A percentile compares a stretch with the other conserved stretches of the same genome.
These are phyloP conservation scores for Syrista parreyssii DNA, from an alignment of 2,888 invertebrate genomes.

Conservation along the genomic window DNA sequence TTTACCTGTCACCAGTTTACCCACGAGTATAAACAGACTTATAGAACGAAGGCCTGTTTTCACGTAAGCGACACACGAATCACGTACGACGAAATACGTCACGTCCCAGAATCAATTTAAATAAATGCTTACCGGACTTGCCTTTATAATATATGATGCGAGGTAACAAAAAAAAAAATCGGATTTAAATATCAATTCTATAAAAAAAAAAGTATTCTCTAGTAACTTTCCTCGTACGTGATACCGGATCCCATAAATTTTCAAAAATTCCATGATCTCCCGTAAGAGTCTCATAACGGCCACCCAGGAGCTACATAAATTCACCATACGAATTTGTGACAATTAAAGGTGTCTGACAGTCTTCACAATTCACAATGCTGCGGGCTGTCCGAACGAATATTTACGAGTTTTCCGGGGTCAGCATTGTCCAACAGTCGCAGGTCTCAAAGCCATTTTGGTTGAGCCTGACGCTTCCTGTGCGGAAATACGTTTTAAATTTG, in stretches of 20 bases:
- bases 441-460: neutral
- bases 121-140: neutral
- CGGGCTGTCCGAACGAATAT: slow-evolving; percentile 39
- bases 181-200: neutral
- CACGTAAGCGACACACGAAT: neutral
- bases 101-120: neutral
- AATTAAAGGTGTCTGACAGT: slow-evolving; percentile 38
- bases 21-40: neutral
- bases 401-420: slow-evolving; percentile 41
- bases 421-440: slow-evolving; percentile 38
- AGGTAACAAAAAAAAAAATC: neutral
- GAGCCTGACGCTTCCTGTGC: slow-evolving; percentile 21
- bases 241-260: neutral
- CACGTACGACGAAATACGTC: neutral
- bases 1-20: neutral
- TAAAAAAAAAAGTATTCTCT: neutral
- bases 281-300: slow-evolving; percentile 18
- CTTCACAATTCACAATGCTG: slow-evolving; percentile 17
- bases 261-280: neutral
- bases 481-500: slow-evolving; percentile 15
- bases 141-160: neutral
- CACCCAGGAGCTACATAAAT: slow-evolving; percentile 51
- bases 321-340: slow-evolving; percentile 36
- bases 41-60: neutral
- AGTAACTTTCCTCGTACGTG: neutral